These are phyloP conservation scores for Pammene fasciana DNA, from an alignment of 2,888 invertebrate genomes.

Conservation along the genomic window DNA sequence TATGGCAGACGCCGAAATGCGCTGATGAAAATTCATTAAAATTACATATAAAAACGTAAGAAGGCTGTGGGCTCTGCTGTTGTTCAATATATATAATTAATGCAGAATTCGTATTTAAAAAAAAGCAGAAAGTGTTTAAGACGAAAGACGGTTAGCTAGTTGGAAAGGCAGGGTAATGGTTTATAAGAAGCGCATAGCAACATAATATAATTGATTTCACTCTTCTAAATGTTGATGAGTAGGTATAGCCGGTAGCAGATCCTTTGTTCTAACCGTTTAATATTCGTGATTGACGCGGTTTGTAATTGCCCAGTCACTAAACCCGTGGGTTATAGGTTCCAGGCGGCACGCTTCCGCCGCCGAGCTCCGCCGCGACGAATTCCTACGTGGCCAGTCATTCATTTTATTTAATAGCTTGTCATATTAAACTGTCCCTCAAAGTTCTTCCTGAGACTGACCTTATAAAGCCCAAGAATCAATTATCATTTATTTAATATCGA, in stretches of 20 bases:
- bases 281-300: constrained; percentile 9
- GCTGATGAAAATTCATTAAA: constrained; percentile 36
- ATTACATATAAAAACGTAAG: constrained; percentile 26
- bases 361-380: constrained; percentile 53
- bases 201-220: too few relatives aligned
- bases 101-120: constrained; percentile 2
- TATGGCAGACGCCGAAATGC: constrained; percentile 27
- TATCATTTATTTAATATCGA: constrained; percentile 58
- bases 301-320: constrained; percentile 22
- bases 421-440: constrained; percentile 61
- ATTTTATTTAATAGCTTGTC: constrained; percentile 70
- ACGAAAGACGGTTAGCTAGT: too few relatives aligned
- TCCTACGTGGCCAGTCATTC: constrained; percentile 69
- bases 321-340: constrained; percentile 35
- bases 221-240: too few relatives aligned
- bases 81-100: background rate
- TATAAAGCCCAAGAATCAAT: constrained; percentile 62
- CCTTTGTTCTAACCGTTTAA: constrained; percentile 9
- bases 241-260: background rate
- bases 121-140: background rate
- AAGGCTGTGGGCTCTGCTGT: constrained; percentile 22
- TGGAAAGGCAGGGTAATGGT: too few relatives aligned
- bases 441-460: constrained; percentile 57
- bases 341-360: constrained; percentile 50
- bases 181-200: too few relatives aligned